These are phyloP conservation scores for Tiliacea citrago DNA, from an alignment of 2,888 invertebrate species.

Conservation along the genomic window DNA sequence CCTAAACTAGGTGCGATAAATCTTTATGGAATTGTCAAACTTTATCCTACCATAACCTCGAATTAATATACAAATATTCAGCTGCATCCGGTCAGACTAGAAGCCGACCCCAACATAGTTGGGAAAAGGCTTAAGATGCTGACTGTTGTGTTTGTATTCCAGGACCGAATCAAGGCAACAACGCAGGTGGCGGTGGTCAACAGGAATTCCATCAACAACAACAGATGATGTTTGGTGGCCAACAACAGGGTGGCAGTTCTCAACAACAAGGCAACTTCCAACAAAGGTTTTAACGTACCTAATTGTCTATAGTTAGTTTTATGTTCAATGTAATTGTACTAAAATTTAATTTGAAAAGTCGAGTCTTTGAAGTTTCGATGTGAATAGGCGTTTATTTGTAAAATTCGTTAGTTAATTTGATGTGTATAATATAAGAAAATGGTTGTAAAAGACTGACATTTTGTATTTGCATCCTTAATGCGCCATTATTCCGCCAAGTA, in stretches of 20 bases:
- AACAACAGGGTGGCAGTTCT: constrained; percentile 86
- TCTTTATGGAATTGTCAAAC: background rate
- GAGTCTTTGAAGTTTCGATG: background rate
- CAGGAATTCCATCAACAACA: constrained; percentile 92
- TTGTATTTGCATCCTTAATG: constrained; percentile 16
- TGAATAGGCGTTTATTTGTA: background rate
- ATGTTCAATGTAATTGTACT: constrained; percentile 11
- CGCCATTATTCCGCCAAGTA: background rate
- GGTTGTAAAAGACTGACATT: constrained; percentile 54
- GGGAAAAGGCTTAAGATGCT: background rate
- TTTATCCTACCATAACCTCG: too few relatives aligned
- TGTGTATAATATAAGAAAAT: constrained; percentile 23
- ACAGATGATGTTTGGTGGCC: constrained; percentile 93
- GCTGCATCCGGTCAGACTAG: background rate
- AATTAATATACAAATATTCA: background rate
- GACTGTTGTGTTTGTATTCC: constrained; percentile 24
- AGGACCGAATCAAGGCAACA: constrained; percentile 88
- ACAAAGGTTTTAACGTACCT: constrained; percentile 91
- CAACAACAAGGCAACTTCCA: constrained; percentile 93
- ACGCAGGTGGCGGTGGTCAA: constrained; percentile 80
- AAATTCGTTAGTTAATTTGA: constrained; percentile 2
- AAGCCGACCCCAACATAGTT: background rate
- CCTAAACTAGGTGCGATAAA: background rate
- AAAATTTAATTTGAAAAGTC: background rate
- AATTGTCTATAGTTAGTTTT: background rate